Base-by-base conservation (phyloP, 2,113 vertebrate species). In the Tapirus terrestris region DNA sequence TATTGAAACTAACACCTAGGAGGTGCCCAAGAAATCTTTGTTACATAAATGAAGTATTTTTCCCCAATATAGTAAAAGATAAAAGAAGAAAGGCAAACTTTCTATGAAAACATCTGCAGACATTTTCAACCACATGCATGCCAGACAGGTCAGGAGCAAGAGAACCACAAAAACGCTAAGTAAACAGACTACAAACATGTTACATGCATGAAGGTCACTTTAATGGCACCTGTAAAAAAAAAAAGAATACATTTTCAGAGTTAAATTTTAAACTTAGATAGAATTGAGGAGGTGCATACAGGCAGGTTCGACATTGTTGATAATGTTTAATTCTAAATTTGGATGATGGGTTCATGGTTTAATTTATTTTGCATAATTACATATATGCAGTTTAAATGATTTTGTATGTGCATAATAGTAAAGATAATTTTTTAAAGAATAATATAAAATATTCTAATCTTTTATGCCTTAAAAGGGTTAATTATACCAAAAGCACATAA, bases 241-340 rank as follows among this genome's bases (percentile, higher is more conserved):
- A 84, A 7, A 33, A 56, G 18, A 36, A 36, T 77, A n/a, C 0
- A 16, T 92, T 91, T 94, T 33, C 25, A 65, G 16, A 85, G 29
- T 61, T 77, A 56, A 80, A 39, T 33, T 43, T 75, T 94, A 68
- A 56, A 53, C 0, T 45, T 81, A 23, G 11, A 10, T 29, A 60
- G 14, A 0, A 39, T 48, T 10, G 51, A 4, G 5, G 2, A 58
- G 76, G 27, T 80, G 1, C 4, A 45, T 51, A 6, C 1, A 33
- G 16, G 4, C 12, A 76, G 8, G 20, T 61, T 75, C 70, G 29
- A 3, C 2, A 1, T 27, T 31, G 17, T 33, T 23, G 51, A 17
- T 72, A 65, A 86, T 65, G 1, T 67, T 76, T 36, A 61, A 63
- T 51, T 82, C 23, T 91, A 72, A 45, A 68, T 82, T 77, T 68